These are phyloP conservation scores for Lipophrys pholis DNA, from an alignment of 2,113 vertebrate genomes.

Conservation along the genomic window DNA sequence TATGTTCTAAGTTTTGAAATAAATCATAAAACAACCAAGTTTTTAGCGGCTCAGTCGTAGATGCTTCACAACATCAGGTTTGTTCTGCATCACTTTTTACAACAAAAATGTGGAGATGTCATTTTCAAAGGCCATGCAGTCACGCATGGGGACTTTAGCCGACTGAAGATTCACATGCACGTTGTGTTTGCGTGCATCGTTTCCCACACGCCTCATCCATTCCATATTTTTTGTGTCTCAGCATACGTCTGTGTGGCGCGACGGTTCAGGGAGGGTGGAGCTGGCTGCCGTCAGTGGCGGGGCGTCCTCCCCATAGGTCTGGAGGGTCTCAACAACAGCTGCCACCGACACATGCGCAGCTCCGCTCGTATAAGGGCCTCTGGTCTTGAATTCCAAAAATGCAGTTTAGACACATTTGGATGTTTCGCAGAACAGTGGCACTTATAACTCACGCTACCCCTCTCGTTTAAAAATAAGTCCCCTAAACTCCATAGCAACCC, in stretches of 20 bases:
- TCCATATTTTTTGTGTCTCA: neutral
- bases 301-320: constrained; percentile 47
- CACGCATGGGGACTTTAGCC: too few relatives aligned
- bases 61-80: too few relatives aligned
- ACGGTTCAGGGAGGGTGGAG: constrained; percentile 25
- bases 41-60: too few relatives aligned
- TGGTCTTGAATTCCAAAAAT: constrained; percentile 78
- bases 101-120: too few relatives aligned
- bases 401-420: constrained; percentile 69
- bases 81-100: too few relatives aligned
- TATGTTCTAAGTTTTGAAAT: too few relatives aligned
- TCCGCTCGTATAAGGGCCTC: constrained; percentile 57
- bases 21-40: too few relatives aligned
- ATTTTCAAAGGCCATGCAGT: too few relatives aligned
- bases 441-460: constrained; percentile 55
- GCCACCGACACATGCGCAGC: constrained; percentile 82
- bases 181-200: neutral
- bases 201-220: neutral
- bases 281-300: constrained; percentile 34
- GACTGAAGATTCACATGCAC: too few relatives aligned
- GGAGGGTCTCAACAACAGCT: constrained; percentile 85
- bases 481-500: constrained; percentile 61
- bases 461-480: constrained; percentile 72
- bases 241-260: neutral
- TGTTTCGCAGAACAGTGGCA: constrained; percentile 67